Percentiles rank a stretch among this genome's conserved stretches.
Conservation (phyloP, 2,888 invertebrate species). For the Molorchus minor region DNA sequence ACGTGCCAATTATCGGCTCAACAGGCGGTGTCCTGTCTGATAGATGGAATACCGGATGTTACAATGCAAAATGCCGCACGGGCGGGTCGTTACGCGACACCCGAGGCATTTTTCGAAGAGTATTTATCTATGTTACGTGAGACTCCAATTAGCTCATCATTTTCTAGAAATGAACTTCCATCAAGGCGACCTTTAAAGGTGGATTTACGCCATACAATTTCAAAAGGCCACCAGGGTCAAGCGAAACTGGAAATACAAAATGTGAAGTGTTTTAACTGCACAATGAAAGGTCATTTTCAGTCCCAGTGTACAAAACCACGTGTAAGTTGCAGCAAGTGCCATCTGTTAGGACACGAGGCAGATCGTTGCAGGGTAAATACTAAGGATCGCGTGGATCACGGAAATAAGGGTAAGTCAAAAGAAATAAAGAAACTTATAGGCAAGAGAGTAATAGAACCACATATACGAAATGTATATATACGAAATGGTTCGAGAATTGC, state of each 20-base stretch:
- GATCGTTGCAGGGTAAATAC: constrained; percentile 3
- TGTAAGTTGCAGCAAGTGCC: constrained; percentile 18
- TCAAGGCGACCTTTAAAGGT: not conserved
- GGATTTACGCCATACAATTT: no score
- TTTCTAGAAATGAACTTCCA: not conserved
- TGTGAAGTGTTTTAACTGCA: constrained; percentile 31
- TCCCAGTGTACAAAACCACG: constrained; percentile 20
- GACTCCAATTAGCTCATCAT: constrained; percentile 1
- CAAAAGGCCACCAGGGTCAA: not conserved
- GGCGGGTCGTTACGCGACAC: constrained; percentile 26
- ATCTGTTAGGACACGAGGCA: constrained; percentile 25
- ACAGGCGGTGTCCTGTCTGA: constrained; percentile 31
- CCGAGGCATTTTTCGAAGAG: constrained; percentile 26
- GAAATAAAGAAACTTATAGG: constrained; percentile 16
- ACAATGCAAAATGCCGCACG: constrained; percentile 28
- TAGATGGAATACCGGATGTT: constrained; percentile 24
- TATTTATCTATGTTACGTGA: constrained; percentile 32
- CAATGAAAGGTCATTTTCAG: constrained; percentile 19
- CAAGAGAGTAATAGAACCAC: no score
- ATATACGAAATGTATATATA: no score
- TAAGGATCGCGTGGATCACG: not conserved
- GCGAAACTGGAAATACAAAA: not conserved
- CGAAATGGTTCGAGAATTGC: no score
- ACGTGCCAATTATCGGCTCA: constrained; percentile 23
- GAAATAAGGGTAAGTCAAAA: constrained; percentile 22